Percentiles rank a stretch among this genome's conserved stretches.
Conservation (phyloP, 2,888 invertebrate species). For the Lasioglossum figueresi region DNA sequence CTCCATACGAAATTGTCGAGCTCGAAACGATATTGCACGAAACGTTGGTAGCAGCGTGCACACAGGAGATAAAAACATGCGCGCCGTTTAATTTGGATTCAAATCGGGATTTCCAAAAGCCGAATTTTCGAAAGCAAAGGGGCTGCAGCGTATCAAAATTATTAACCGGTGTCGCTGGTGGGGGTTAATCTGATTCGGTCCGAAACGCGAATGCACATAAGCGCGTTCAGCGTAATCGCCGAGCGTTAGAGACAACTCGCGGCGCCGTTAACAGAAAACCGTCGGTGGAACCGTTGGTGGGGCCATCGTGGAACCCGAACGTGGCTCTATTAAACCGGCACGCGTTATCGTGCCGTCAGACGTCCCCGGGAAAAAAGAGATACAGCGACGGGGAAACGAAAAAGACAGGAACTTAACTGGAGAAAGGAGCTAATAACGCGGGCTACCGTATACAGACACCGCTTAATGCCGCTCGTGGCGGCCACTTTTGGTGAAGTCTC, state of each 20-base stretch:
- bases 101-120: not conserved
- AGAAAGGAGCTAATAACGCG: constrained; percentile 60
- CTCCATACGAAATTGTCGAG: not conserved
- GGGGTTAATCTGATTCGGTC: not conserved
- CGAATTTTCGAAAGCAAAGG: not conserved
- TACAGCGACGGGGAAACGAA: not conserved
- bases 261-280: constrained; percentile 21
- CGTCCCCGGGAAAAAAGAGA: not conserved
- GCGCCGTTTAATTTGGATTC: not conserved
- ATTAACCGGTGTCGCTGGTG: not conserved
- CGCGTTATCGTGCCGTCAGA: constrained; percentile 49
- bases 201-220: constrained; percentile 4
- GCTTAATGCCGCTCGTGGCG: constrained; percentile 57
- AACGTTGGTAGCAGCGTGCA: not conserved
- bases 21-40: not conserved
- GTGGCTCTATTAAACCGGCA: constrained; percentile 42
- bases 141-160: not conserved
- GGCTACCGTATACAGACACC: constrained; percentile 55
- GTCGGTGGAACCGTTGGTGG: constrained; percentile 7
- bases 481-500: constrained; percentile 59
- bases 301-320: constrained; percentile 19
- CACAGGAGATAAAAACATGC: not conserved
- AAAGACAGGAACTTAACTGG: constrained; percentile 50
- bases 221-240: constrained; percentile 27
- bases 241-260: constrained; percentile 20